A percentile compares a stretch with the other conserved stretches of the same genome.
phyloP scores from a whole-genome alignment of 2,888 invertebrate species.

The Eupithecia tripunctaria region DNA sequence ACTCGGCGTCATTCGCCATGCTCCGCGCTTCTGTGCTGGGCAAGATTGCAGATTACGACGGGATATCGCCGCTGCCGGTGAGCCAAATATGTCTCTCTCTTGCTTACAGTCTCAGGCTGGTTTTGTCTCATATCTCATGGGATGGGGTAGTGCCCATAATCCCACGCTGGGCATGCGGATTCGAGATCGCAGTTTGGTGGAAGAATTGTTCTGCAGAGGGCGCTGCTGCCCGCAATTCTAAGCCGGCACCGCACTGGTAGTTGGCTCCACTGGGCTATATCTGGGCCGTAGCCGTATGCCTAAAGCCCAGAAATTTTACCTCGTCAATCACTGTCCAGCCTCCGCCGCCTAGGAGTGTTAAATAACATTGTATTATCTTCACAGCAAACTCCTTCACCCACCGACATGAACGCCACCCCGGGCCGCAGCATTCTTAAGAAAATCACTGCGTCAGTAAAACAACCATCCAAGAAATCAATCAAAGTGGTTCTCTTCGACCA shows the following conservation, averaged over 20 bases:
- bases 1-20: constrained; percentile 69
- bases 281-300: no score
- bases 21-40: constrained; percentile 69
- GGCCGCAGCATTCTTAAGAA: constrained; percentile 74
- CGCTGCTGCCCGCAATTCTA: no score
- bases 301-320: no score
- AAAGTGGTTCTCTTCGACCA: constrained; percentile 69
- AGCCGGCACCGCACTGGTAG: no score
- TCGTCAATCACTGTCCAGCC: no score
- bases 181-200: no score
- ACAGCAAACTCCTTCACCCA: constrained; percentile 58
- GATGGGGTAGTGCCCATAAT: no score
- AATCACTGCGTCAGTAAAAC: constrained; percentile 38
- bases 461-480: constrained; percentile 62
- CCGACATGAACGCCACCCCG: constrained; percentile 66
- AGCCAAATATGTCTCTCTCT: constrained; percentile 30
- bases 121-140: no score
- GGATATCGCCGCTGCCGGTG: constrained; percentile 60
- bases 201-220: no score
- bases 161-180: no score
- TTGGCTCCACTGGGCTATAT: no score
- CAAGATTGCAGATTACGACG: constrained; percentile 64
- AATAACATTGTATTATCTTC: neutral
- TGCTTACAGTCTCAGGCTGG: no score
- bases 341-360: neutral